These are phyloP conservation scores for Stegostoma tigrinum DNA, from an alignment of 2,113 vertebrate species.

Conservation along the genomic window DNA sequence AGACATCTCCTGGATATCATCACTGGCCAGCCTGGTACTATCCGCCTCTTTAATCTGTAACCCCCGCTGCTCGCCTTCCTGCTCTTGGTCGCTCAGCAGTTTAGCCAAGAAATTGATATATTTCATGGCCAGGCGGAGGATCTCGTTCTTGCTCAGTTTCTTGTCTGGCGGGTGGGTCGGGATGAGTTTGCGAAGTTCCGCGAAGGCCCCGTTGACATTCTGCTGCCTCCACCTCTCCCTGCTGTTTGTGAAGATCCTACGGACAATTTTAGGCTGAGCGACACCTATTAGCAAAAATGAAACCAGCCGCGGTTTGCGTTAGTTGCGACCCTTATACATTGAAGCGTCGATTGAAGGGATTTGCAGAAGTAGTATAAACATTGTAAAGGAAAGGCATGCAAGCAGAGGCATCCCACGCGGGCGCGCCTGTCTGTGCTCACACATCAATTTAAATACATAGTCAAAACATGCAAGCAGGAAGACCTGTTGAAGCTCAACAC, in stretches of 20 bases:
- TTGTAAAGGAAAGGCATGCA: background rate
- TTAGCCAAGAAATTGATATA: slow-evolving; percentile 95
- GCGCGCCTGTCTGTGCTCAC: background rate
- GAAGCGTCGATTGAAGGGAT: background rate
- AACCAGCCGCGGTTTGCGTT: background rate
- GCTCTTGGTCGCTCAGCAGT: slow-evolving; percentile 86
- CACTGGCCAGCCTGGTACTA: slow-evolving; percentile 60
- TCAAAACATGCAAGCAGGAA: background rate
- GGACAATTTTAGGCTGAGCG: slow-evolving; percentile 78
- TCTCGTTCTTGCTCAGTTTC: slow-evolving; percentile 94
- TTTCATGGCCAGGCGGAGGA: slow-evolving; percentile 89
- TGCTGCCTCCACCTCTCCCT: slow-evolving; percentile 91
- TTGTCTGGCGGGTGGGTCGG: slow-evolving; percentile 87
- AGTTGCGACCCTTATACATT: background rate
- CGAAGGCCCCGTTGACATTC: slow-evolving; percentile 87
- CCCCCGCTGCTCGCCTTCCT: slow-evolving; percentile 60
- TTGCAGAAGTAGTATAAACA: background rate
- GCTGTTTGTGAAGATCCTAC: slow-evolving; percentile 90
- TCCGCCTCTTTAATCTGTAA: background rate
- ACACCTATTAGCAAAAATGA: background rate
- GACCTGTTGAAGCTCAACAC: background rate
- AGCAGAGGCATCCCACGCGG: background rate
- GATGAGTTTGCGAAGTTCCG: slow-evolving; percentile 88
- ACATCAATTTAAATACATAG: background rate
- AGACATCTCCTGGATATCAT: slow-evolving; percentile 83